These are phyloP conservation scores for Hiodon tergisus DNA, from an alignment of 2,113 vertebrate genomes.

Conservation along the genomic window DNA sequence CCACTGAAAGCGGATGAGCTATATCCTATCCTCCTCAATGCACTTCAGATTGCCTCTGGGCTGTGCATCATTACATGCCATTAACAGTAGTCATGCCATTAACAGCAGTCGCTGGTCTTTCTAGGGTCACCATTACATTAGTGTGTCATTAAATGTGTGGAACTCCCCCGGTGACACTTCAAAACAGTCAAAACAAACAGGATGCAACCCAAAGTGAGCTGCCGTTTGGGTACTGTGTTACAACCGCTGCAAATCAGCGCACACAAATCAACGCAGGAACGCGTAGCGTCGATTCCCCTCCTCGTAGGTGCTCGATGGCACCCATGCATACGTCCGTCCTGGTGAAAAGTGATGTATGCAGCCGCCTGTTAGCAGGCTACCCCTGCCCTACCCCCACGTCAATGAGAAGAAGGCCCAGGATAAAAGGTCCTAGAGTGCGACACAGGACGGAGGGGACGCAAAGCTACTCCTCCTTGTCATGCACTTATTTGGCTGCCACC, in stretches of 20 bases:
- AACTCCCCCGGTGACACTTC: neutral
- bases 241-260: too few relatives aligned
- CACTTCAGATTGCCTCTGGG: conserved; percentile 35
- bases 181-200: neutral
- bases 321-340: too few relatives aligned
- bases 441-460: too few relatives aligned
- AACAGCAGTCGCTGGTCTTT: conserved; percentile 32
- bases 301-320: neutral
- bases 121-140: neutral
- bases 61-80: conserved; percentile 35
- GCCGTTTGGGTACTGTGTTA: neutral
- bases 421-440: too few relatives aligned
- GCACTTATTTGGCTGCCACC: too few relatives aligned
- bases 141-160: neutral
- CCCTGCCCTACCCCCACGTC: too few relatives aligned
- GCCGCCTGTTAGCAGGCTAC: neutral
- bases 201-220: neutral
- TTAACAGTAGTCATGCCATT: conserved; percentile 47
- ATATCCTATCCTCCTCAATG: neutral
- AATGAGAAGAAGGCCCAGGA: too few relatives aligned
- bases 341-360: too few relatives aligned
- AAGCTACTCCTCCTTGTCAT: too few relatives aligned
- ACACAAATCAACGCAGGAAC: neutral
- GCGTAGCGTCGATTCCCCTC: neutral
- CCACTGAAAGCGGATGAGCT: too few relatives aligned